Evolutionary conservation across 1,140 invertebrate genomes (phyloP), one percentile per base, ranked within the genome.

Genomic region (Trichonephila inaurata): DNA sequence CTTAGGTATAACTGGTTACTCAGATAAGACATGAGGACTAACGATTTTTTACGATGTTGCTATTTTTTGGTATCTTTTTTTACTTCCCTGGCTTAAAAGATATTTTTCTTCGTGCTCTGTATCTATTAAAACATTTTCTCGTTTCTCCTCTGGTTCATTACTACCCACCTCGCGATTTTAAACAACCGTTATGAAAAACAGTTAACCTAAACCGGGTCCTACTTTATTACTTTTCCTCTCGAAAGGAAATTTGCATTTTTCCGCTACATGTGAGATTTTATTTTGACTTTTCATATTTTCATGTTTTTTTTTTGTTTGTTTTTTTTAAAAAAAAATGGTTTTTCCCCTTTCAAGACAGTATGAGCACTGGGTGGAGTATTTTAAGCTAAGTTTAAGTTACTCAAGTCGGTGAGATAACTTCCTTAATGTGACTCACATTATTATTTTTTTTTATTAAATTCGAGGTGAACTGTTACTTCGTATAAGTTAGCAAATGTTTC

Each of bases 161-260:
- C 66, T 19, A 66, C 60, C 5, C 40, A 12, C 19, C 61, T 85
- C 82, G 90, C n/a, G 90, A 92, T 66, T 92, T 92, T 85, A 44
- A 85, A 85, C 69, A 92, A 92, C 60, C 62, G 81, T 69, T 92
- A 92, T 85, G 90, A 85, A 92, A 92, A 85, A 66, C 61, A 85
- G 62, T 85, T 92, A 85, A 92, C 77, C 28, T 44, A 92, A 24
- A 40, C 90, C 19, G 58, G 44, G 62, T 64, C 33, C 66, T 81
- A 69, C 62, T 92, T 58, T 92, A 92, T 92, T 92, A 51, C 90
- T 69, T 61, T 90, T 51, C 19, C 19, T 88, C 16, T 21, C 7
- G 61, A 60, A 92, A 60, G 28, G 61, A 40, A 92, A 85, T 92
- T 83, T 92, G 90, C 90, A 90, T 61, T 90, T 90, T 81, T 81